Conservation (phyloP, 2,888 invertebrate species). For the Drosophila peninsularis region DNA sequence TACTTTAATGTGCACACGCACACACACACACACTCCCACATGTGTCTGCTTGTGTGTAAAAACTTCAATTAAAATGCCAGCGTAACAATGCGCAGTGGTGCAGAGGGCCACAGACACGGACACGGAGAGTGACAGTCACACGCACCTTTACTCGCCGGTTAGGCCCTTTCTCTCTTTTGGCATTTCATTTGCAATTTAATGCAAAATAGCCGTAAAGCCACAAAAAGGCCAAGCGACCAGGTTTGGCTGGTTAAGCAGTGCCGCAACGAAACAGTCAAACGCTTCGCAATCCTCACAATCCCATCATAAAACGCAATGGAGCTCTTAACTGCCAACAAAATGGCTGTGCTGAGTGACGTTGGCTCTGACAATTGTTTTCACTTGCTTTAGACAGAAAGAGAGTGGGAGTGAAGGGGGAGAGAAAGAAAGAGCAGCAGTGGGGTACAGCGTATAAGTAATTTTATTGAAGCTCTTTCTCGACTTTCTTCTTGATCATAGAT, state of each 20-base stretch:
- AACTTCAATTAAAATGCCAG: slow-evolving; percentile 71
- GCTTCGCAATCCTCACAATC: slow-evolving; percentile 47
- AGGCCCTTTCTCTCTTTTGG: slow-evolving; percentile 8
- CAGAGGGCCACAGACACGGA: too few species aligned
- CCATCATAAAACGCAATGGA: slow-evolving; percentile 71
- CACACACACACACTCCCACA: slow-evolving; percentile 17
- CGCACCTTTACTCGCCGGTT: slow-evolving; percentile 10
- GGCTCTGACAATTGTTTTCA: slow-evolving; percentile 73
- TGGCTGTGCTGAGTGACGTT: slow-evolving; percentile 58
- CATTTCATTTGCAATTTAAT: slow-evolving; percentile 67
- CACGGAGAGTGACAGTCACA: slow-evolving; percentile 20
- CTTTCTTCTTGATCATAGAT: neutral
- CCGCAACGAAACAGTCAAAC: slow-evolving; percentile 34
- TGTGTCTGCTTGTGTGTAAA: slow-evolving; percentile 28
- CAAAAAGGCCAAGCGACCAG: slow-evolving; percentile 55
- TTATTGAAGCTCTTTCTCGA: slow-evolving; percentile 17
- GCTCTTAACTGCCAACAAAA: slow-evolving; percentile 60
- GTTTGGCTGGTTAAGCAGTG: slow-evolving; percentile 16
- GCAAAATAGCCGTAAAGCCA: slow-evolving; percentile 69
- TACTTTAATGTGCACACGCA: slow-evolving; percentile 55
- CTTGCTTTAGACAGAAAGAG: slow-evolving; percentile 24
- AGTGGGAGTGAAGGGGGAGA: neutral
- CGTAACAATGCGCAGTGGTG: slow-evolving; percentile 55
- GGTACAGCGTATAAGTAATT: neutral
- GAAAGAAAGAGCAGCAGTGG: neutral